These are phyloP conservation scores for Scortum barcoo DNA, from an alignment of 2,113 vertebrate species.

Conservation along the genomic window DNA sequence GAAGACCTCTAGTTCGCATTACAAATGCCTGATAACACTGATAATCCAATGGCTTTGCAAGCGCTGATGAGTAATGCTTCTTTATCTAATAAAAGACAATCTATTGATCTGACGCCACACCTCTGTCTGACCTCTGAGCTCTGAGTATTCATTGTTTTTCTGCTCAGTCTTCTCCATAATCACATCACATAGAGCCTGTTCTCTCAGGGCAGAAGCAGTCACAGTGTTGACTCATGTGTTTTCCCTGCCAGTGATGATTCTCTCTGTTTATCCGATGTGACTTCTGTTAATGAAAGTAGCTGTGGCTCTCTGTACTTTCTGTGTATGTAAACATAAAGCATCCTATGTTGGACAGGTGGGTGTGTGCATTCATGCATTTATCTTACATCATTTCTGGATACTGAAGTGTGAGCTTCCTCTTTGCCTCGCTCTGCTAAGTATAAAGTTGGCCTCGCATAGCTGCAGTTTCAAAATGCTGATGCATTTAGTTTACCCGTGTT, in stretches of 20 bases:
- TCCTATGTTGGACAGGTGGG: neutral
- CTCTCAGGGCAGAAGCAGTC: slow-evolving; percentile 14
- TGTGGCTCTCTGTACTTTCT: neutral
- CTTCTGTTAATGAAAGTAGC: slow-evolving; percentile 17
- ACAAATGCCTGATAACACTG: slow-evolving; percentile 9
- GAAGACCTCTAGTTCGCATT: slow-evolving; percentile 6
- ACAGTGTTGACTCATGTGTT: slow-evolving; percentile 31
- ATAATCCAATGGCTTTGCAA: slow-evolving; percentile 16
- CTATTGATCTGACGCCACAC: neutral
- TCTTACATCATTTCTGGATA: neutral
- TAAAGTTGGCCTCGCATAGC: neutral
- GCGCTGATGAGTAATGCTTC: neutral
- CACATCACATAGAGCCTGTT: slow-evolving; percentile 18
- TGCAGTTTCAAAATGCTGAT: slow-evolving; percentile 1
- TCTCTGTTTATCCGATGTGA: slow-evolving; percentile 7
- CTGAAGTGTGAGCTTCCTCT: slow-evolving; percentile 6
- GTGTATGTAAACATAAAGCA: neutral
- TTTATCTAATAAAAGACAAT: slow-evolving; percentile 10
- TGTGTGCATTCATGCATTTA: neutral
- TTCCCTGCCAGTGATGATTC: slow-evolving; percentile 2
- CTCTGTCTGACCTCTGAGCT: slow-evolving; percentile 4
- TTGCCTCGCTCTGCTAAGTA: neutral
- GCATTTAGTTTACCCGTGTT: neutral
- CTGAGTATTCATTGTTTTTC: slow-evolving; percentile 10
- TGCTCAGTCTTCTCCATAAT: neutral